A percentile compares a stretch with the other conserved stretches of the same genome.
Conservation (phyloP, 2,888 invertebrate genomes). For the Dexiosoma caninum region DNA sequence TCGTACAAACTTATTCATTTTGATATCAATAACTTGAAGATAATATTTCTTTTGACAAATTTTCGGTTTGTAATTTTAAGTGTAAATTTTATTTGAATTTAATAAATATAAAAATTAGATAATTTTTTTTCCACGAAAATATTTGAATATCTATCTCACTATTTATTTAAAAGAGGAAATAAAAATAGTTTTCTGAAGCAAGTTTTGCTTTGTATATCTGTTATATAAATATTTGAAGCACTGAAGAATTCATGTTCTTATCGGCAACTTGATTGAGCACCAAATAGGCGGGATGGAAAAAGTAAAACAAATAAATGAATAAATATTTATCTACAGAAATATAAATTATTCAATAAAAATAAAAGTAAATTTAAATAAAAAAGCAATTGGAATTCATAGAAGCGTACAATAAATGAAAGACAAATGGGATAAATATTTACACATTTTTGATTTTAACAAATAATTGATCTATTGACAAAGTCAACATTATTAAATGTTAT, state of each 20-base stretch:
- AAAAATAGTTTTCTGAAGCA: no score
- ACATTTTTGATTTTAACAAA: slow-evolving; percentile 28
- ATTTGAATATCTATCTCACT: background rate
- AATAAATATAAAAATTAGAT: slow-evolving; percentile 10
- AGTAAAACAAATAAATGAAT: no score
- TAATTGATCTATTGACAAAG: slow-evolving; percentile 57
- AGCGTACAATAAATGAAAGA: background rate
- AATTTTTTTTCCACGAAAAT: background rate
- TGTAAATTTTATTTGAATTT: slow-evolving; percentile 21
- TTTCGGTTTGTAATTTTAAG: background rate
- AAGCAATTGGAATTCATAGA: slow-evolving; percentile 41
- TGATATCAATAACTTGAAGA: no score
- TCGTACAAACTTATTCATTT: background rate
- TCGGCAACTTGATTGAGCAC: slow-evolving; percentile 36
- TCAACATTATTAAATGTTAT: slow-evolving; percentile 29
- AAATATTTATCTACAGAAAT: background rate
- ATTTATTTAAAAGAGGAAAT: no score
- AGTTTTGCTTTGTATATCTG: background rate
- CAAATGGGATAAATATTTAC: slow-evolving; percentile 47
- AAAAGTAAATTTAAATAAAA: slow-evolving; percentile 55
- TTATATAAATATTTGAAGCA: background rate
- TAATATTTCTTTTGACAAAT: background rate
- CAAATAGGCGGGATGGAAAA: background rate
- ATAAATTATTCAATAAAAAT: background rate
- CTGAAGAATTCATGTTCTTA: slow-evolving; percentile 9